Conservation (phyloP, 2,888 invertebrate genomes). For the Latheticus oryzae region DNA sequence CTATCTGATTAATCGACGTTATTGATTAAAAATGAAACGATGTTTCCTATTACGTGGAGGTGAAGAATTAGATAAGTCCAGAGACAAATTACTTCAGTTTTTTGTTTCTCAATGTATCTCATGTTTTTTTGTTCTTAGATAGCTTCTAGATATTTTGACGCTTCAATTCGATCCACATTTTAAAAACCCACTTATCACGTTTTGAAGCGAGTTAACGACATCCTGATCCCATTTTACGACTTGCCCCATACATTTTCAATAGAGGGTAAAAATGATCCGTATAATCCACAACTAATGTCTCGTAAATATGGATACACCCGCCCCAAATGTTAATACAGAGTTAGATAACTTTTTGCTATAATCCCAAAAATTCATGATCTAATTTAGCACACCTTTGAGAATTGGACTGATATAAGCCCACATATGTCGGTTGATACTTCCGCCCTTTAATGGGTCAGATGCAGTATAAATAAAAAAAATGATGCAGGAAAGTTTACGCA, state of each 20-base stretch:
- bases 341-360: slow-evolving; percentile 58
- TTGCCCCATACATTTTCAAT: slow-evolving; percentile 36
- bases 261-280: slow-evolving; percentile 48
- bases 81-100: too few relatives aligned
- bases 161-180: too few relatives aligned
- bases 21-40: too few relatives aligned
- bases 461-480: slow-evolving; percentile 38
- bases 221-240: slow-evolving; percentile 41
- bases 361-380: slow-evolving; percentile 61
- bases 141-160: slow-evolving; percentile 29
- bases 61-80: too few relatives aligned
- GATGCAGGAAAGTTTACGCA: slow-evolving; percentile 30
- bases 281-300: slow-evolving; percentile 47
- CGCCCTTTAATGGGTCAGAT: slow-evolving; percentile 43
- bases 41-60: too few relatives aligned
- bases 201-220: slow-evolving; percentile 37
- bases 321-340: slow-evolving; percentile 51
- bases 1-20: slow-evolving; percentile 17
- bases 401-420: slow-evolving; percentile 54
- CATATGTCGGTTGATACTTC: slow-evolving; percentile 43
- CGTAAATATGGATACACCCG: slow-evolving; percentile 51
- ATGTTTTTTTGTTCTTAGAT: neutral
- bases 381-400: slow-evolving; percentile 60
- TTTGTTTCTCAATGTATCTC: neutral
- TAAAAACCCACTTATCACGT: slow-evolving; percentile 39